Evolutionary conservation across 1,140 invertebrate species (phyloP).

Genomic region (Rhagoletis pomonella): DNA sequence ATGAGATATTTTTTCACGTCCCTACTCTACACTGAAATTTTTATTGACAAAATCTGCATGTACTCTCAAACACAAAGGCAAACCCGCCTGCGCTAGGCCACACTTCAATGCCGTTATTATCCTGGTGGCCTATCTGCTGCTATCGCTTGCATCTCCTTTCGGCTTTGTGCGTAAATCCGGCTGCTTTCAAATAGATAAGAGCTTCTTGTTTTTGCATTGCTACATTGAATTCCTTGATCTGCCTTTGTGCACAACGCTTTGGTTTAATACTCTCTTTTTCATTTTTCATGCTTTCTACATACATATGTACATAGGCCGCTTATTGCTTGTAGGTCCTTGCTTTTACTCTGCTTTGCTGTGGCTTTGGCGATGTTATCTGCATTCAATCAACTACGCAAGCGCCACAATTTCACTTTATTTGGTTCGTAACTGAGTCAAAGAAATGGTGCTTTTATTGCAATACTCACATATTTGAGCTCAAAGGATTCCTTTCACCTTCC

Average conservation of each 20-base stretch:
- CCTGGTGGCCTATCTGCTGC: background rate
- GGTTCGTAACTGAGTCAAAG: conserved; percentile 28
- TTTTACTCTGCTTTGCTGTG: conserved; percentile 30
- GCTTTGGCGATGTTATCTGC: conserved; percentile 36
- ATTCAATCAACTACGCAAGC: conserved; percentile 35
- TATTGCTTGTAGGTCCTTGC: background rate
- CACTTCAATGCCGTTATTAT: conserved; percentile 7
- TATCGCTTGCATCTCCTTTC: conserved; percentile 20
- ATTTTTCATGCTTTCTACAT: background rate
- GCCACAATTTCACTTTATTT: conserved; percentile 35
- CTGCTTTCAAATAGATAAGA: conserved; percentile 35
- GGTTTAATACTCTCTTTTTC: background rate
- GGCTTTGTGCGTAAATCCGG: background rate
- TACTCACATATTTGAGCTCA: background rate
- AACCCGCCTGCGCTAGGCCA: background rate
- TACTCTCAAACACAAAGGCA: background rate
- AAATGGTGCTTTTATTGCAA: background rate
- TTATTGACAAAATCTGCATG: conserved; percentile 28
- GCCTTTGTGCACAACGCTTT: conserved; percentile 17
- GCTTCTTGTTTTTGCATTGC: conserved; percentile 9
- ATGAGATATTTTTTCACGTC: background rate
- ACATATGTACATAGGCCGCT: background rate
- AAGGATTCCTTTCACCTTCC: conserved; percentile 19
- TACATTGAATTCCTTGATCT: background rate
- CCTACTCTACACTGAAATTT: background rate